Evolutionary conservation across 1,140 invertebrate genomes (phyloP).

Genomic region (Piezodorus guildinii): DNA sequence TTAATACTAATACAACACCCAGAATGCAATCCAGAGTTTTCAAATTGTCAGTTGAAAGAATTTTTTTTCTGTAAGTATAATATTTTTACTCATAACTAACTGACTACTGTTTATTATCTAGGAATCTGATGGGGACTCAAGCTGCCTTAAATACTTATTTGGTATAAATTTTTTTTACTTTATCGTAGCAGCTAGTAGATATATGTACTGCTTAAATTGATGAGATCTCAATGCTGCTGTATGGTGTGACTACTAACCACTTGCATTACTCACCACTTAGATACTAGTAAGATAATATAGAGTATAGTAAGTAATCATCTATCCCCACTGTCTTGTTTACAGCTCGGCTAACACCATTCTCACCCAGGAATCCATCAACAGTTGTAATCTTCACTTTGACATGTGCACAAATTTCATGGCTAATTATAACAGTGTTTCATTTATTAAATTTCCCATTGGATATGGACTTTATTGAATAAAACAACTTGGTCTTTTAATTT

Average conservation of each 20-base stretch:
- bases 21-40: no score
- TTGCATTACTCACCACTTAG: constrained; percentile 17
- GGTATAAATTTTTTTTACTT: constrained; percentile 25
- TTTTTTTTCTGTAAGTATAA: background rate
- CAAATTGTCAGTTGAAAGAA: no score
- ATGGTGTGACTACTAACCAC: constrained; percentile 23
- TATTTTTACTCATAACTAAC: constrained; percentile 9
- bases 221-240: constrained; percentile 23
- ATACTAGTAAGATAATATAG: background rate
- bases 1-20: no score
- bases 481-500: no score
- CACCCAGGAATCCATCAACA: no score
- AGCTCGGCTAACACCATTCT: no score
- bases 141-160: constrained; percentile 25
- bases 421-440: no score
- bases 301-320: constrained; percentile 4
- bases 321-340: no score
- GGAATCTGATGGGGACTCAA: constrained; percentile 24
- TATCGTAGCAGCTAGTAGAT: constrained; percentile 33
- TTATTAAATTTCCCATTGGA: no score
- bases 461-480: no score
- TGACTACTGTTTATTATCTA: constrained; percentile 18
- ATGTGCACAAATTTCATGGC: no score
- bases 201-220: constrained; percentile 31
- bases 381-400: no score